Evolutionary conservation across 2,113 vertebrate species (phyloP).

Genomic region (Oreochromis niloticus): DNA sequence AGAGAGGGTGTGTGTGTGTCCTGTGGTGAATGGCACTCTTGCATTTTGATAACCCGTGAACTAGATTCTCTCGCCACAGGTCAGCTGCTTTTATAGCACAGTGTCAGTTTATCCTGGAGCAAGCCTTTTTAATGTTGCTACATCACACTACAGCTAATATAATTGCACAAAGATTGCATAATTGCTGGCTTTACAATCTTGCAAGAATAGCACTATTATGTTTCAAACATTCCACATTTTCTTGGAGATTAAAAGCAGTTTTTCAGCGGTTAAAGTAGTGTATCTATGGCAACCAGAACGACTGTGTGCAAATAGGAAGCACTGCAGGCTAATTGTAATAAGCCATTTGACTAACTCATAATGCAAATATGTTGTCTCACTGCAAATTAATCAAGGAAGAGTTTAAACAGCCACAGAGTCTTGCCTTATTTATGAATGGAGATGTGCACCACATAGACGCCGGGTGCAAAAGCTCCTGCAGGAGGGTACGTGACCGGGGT

Average conservation of each 20-base stretch:
- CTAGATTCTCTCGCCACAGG: background rate
- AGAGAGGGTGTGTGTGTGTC: background rate
- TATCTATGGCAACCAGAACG: slow-evolving; percentile 37
- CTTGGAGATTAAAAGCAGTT: background rate
- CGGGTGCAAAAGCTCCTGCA: slow-evolving; percentile 3
- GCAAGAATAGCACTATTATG: background rate
- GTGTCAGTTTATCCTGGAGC: background rate
- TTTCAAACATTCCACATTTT: background rate
- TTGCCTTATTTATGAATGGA: slow-evolving; percentile 62
- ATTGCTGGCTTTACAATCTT: background rate
- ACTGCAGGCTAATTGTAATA: slow-evolving; percentile 10
- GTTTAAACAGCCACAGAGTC: background rate
- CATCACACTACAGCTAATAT: background rate
- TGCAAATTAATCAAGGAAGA: background rate
- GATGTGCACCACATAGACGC: slow-evolving; percentile 37
- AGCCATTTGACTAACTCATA: slow-evolving; percentile 23
- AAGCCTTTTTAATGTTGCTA: background rate
- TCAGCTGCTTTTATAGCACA: background rate
- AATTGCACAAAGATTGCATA: background rate
- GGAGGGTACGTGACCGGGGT: slow-evolving; percentile 36
- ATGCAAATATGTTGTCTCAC: slow-evolving; percentile 28
- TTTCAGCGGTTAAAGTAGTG: background rate
- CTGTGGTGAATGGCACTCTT: background rate
- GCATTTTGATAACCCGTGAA: background rate
- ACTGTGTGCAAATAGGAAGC: background rate